Evolutionary conservation across 2,797 vertebrate species (phyloP).

Genomic region (Syngnathus acus): DNA sequence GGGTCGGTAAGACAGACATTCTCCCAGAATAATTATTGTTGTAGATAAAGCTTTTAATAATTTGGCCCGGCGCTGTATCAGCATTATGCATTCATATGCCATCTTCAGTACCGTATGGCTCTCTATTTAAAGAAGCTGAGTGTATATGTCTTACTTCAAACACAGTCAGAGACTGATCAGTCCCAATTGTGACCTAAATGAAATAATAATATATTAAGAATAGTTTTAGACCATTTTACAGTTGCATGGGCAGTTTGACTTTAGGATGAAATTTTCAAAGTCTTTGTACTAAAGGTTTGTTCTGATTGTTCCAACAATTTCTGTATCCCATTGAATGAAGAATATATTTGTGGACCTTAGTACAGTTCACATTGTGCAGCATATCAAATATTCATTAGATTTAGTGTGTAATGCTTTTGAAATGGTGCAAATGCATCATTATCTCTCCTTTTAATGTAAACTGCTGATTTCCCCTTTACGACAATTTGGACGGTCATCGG

Average conservation of each 20-base stretch:
- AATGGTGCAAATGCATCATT: background rate
- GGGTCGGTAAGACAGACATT: background rate
- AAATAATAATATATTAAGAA: background rate
- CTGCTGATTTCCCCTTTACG: background rate
- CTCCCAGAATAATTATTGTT: background rate
- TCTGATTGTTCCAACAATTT: background rate
- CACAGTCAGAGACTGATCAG: background rate
- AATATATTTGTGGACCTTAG: background rate
- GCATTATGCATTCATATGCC: too few species aligned
- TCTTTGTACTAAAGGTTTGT: background rate
- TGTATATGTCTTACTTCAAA: background rate
- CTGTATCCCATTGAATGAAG: background rate
- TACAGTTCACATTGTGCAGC: background rate
- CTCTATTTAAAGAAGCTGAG: too few species aligned
- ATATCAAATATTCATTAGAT: background rate
- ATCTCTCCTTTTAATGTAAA: background rate
- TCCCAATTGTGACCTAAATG: background rate
- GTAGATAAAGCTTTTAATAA: background rate
- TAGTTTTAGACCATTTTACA: background rate
- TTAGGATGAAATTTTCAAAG: background rate
- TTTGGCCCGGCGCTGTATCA: background rate
- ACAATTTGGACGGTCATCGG: background rate
- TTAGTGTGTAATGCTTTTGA: background rate
- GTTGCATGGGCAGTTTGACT: background rate
- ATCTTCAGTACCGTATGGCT: background rate